phyloP scores from a whole-genome alignment of 2,797 vertebrate species.

The Huso huso region DNA sequence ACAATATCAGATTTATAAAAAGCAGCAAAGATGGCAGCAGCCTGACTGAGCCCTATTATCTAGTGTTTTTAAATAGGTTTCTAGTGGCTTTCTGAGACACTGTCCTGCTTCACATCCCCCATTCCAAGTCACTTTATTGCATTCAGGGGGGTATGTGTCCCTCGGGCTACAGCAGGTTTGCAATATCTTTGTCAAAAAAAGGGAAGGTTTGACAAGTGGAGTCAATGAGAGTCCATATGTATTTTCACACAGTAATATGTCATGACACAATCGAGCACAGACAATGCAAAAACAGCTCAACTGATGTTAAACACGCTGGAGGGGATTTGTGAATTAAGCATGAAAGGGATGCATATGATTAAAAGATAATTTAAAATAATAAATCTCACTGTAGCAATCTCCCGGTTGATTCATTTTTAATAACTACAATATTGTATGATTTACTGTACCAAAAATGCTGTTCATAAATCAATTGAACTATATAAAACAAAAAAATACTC shows the following conservation, averaged over 20 bases:
- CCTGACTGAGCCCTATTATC: too few relatives aligned
- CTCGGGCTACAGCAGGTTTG: background rate
- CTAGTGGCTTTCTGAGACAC: background rate
- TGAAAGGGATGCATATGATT: conserved; percentile 28
- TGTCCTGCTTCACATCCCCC: background rate
- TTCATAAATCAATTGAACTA: background rate
- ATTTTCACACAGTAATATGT: conserved; percentile 14
- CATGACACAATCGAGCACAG: conserved; percentile 9
- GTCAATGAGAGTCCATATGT: background rate
- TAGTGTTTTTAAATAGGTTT: background rate
- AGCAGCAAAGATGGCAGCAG: too few relatives aligned
- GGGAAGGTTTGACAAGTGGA: background rate
- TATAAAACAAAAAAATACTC: too few relatives aligned
- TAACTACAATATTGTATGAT: conserved; percentile 40
- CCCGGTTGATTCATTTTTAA: conserved; percentile 37
- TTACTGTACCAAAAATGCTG: conserved; percentile 55
- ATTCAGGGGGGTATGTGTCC: background rate
- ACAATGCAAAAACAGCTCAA: background rate
- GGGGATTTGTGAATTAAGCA: conserved; percentile 37
- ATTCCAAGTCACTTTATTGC: background rate
- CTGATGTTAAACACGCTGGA: conserved; percentile 27
- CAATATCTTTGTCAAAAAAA: conserved; percentile 4
- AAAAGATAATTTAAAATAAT: conserved; percentile 40
- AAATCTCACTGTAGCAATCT: conserved; percentile 47
- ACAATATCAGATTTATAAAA: too few relatives aligned